Percentiles rank a stretch among this genome's conserved stretches.
phyloP scores from a whole-genome alignment of 2,888 invertebrate genomes.

The Meiosimyza platycephala region DNA sequence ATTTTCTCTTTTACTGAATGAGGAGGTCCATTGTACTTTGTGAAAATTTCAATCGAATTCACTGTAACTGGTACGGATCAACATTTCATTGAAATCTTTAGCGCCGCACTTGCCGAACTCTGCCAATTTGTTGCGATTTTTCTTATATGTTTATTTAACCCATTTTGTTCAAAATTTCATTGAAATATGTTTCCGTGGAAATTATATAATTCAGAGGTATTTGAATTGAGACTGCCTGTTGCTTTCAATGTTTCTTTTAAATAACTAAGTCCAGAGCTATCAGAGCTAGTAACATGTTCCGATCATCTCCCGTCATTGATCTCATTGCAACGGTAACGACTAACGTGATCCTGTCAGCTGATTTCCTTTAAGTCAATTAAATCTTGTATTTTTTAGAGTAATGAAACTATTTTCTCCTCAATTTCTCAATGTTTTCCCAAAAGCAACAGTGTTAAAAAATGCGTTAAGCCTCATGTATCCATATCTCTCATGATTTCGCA shows the following conservation, averaged over 20 bases:
- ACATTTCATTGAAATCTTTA: slow-evolving; percentile 5
- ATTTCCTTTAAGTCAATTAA: no score
- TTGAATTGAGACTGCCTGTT: neutral
- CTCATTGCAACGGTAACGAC: no score
- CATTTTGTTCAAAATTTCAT: no score
- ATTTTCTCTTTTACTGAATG: neutral
- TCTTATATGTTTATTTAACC: slow-evolving; percentile 55
- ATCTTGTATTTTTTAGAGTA: no score
- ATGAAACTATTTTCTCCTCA: no score
- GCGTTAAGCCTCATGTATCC: neutral
- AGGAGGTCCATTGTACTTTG: neutral
- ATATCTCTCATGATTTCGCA: no score
- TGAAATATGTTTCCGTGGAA: neutral
- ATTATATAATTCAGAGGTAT: neutral
- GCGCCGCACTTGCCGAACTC: slow-evolving; percentile 1
- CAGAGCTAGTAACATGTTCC: neutral
- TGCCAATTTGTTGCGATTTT: slow-evolving; percentile 51
- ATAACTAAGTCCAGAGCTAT: neutral
- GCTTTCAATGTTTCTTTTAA: neutral
- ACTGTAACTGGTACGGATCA: slow-evolving; percentile 12
- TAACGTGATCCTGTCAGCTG: no score
- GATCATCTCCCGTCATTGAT: no score
- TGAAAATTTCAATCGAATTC: neutral
- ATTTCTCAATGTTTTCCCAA: no score
- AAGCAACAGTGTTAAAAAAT: neutral